These are phyloP conservation scores for Tyrannus savana DNA, from an alignment of 2,113 vertebrate species.

Conservation along the genomic window DNA sequence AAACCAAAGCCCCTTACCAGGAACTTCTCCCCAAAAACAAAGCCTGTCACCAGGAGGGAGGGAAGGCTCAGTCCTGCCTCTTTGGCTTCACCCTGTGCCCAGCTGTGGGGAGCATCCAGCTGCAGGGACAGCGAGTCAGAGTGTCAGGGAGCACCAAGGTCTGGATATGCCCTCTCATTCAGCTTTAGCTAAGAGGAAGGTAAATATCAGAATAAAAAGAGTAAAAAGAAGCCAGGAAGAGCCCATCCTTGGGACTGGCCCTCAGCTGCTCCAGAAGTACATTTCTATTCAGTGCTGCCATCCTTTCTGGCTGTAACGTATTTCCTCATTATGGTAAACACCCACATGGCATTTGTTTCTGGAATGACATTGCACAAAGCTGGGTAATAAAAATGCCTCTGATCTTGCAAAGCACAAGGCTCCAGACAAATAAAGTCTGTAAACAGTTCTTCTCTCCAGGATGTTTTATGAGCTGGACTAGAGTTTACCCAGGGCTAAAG, in stretches of 20 bases:
- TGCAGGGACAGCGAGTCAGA: background rate
- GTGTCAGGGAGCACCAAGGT: background rate
- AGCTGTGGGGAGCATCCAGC: background rate
- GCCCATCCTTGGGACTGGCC: background rate
- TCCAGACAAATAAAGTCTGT: conserved; percentile 69
- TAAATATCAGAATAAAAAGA: background rate
- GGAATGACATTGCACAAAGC: conserved; percentile 17
- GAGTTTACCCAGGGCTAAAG: conserved; percentile 58
- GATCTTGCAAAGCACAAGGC: conserved; percentile 16
- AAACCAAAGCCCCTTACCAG: background rate
- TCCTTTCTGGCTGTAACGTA: background rate
- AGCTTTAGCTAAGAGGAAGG: background rate
- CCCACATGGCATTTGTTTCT: conserved; percentile 18
- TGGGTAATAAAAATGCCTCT: conserved; percentile 57
- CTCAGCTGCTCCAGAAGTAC: background rate
- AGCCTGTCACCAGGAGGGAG: background rate
- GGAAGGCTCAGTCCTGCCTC: background rate
- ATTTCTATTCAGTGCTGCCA: conserved; percentile 11
- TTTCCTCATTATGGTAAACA: conserved; percentile 34
- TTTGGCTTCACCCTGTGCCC: background rate
- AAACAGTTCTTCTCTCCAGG: conserved; percentile 53
- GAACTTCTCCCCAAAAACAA: background rate
- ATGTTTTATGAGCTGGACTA: conserved; percentile 45
- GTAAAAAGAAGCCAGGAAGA: background rate
- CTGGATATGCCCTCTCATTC: background rate